Evolutionary conservation across 2,888 invertebrate genomes (phyloP).

Genomic region (Brachylomia viminalis): DNA sequence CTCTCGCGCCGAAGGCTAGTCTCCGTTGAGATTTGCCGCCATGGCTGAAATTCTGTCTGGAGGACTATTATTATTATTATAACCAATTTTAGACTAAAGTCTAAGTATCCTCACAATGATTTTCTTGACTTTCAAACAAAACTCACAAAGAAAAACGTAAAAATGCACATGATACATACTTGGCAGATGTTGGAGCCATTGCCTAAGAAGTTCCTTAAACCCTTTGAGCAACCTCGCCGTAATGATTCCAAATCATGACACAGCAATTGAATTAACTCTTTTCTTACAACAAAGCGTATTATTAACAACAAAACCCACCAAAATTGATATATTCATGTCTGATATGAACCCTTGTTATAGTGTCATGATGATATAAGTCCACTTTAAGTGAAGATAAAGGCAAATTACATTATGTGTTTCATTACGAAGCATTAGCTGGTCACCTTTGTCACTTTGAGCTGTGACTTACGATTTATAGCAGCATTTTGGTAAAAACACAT

Average conservation of each 20-base stretch:
- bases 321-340: constrained; percentile 72
- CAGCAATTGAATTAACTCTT: constrained; percentile 19
- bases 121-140: background rate
- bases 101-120: background rate
- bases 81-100: background rate
- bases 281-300: constrained; percentile 37
- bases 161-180: background rate
- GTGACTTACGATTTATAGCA: constrained; percentile 27
- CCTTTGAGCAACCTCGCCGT: too few relatives aligned
- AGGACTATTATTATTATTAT: too few relatives aligned
- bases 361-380: constrained; percentile 81
- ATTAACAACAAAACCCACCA: constrained; percentile 50
- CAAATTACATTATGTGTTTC: constrained; percentile 86
- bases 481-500: constrained; percentile 38
- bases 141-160: background rate
- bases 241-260: background rate
- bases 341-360: constrained; percentile 80
- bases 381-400: constrained; percentile 83
- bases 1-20: too few relatives aligned
- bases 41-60: too few relatives aligned
- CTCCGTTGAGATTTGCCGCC: too few relatives aligned
- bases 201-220: background rate
- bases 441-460: constrained; percentile 49
- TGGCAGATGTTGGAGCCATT: background rate
- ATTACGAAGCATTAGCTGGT: constrained; percentile 74